Base-by-base conservation (phyloP, 2,888 invertebrate genomes). In the Parnassius glacialis region DNA sequence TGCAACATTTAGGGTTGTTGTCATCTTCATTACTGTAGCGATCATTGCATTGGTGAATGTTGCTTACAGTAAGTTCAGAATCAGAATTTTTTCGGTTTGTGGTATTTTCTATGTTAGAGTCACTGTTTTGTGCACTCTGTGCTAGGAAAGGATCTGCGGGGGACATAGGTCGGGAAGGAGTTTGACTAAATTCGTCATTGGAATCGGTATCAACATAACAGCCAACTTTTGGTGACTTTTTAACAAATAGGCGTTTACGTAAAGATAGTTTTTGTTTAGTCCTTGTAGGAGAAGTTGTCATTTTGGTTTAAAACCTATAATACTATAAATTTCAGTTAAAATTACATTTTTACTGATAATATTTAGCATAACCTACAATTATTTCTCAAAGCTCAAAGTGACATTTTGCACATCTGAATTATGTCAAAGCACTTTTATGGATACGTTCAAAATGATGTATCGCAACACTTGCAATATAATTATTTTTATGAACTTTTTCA, bases 181-280 rank as follows among this genome's bases (percentile, higher is more conserved):
- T 83, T 67, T 87, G 88, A 64, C 73, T 75, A 64, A 84, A 85
- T 80, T 90, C 91, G 68, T 90, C 90, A 68, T 86, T 86, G 44
- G 90, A 91, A 76, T 90, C 91, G 59, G 88, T 83, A 74, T 92
- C 91, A 65, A 90, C 85, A 80, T 85, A 87, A 78, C 92, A 92
- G 64, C 92, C 92, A 71, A 92, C 92, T 86, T 90, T 91, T 45
- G 92, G 91, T 7, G 92, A 92, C 72, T 92, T 92, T 74, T 91
- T 92, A 60, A 91, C 92, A 70, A 92, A 89, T 64, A 92, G 70
- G 56, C 92, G 84, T 74, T 92, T 92, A 47, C 92, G 85, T 70
- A 92, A 75, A 65, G 92, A 92, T 66, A 92, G 77, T 72, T 92
- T 92, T 72, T 92, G 91, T 75, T 92, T 91, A 70, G 84, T 70